These are phyloP conservation scores for Nymphicus hollandicus DNA, from an alignment of 2,113 vertebrate genomes.

Conservation along the genomic window DNA sequence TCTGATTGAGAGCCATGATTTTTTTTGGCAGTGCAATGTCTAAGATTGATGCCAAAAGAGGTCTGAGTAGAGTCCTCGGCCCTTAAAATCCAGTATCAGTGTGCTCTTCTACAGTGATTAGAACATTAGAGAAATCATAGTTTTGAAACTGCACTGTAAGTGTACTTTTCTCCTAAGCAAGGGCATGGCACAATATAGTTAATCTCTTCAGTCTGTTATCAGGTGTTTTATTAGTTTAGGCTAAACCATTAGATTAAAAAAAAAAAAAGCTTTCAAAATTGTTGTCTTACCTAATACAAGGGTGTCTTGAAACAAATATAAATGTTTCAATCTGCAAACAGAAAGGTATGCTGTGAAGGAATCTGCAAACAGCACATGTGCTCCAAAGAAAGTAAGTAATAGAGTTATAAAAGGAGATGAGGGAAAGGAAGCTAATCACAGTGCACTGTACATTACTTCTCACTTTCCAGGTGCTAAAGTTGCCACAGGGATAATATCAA, in stretches of 20 bases:
- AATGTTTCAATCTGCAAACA: background rate
- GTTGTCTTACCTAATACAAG: background rate
- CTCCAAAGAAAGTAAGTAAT: background rate
- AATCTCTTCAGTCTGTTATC: background rate
- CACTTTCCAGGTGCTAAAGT: background rate
- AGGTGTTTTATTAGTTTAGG: background rate
- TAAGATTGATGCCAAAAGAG: background rate
- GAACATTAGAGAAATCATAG: background rate
- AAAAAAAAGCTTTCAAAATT: background rate
- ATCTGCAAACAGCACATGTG: background rate
- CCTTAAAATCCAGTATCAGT: background rate
- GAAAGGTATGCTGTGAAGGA: background rate
- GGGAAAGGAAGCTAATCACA: background rate
- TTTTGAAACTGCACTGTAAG: background rate
- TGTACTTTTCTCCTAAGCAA: background rate
- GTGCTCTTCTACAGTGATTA: background rate
- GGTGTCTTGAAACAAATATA: background rate
- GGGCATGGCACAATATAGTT: background rate
- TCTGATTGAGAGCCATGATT: background rate
- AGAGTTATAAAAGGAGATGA: background rate
- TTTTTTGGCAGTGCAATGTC: background rate
- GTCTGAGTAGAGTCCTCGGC: background rate
- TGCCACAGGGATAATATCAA: background rate
- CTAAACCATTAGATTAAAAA: background rate
- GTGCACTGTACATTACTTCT: background rate